Base-by-base conservation (phyloP, 30 jellyfish, hydroid and myxozoan species). In the Cassiopea xamachana region DNA sequence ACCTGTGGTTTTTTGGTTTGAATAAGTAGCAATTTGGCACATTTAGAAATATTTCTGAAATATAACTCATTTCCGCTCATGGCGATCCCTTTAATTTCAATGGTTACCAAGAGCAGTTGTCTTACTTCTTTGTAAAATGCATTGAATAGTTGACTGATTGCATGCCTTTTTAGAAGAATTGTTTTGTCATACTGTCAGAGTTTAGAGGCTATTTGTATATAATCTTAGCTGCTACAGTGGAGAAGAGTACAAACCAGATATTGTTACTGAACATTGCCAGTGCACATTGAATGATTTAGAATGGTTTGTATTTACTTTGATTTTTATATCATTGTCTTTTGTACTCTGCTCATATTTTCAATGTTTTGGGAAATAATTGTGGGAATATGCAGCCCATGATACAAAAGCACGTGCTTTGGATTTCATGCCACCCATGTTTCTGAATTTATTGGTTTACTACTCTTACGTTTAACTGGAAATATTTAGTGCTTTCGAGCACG, bases 231-330 rank as follows among this genome's bases (percentile, higher is more conserved):
- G 99, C 72, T 92, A 46, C 73, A 71, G 95, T 80, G 99, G 98
- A 15, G 91, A 82, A 81, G 92, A 84, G 6, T 96, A 92, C 87
- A 73, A 88, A 67, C 98, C 99, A 62, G 80, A 87, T 1, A 86
- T 88, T 59, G 81, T 78, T 71, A 74, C 55, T 48, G 73, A 59
- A 16, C 91, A 89, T 70, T 96, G 99, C 76, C 43, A 75, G 17
- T 96, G 99, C 88, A 91, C 98, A 14, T 59, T 77, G 1, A 90
- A 88, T 8, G 99, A 96, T 81, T 82, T 96, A 27, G 99, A 91
- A 89, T 96, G 99, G 98, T 94, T 81, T 12, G 92, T 75, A 6
- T 48, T 75, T 19, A 51, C 64, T 51, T 17, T 17, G 78, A 3
- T 18, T 2, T 69, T 3, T 7, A 7, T 1, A 39, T 2, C 2